Base-by-base conservation (phyloP, 2,888 invertebrate genomes). In the Drosophila putrida region DNA sequence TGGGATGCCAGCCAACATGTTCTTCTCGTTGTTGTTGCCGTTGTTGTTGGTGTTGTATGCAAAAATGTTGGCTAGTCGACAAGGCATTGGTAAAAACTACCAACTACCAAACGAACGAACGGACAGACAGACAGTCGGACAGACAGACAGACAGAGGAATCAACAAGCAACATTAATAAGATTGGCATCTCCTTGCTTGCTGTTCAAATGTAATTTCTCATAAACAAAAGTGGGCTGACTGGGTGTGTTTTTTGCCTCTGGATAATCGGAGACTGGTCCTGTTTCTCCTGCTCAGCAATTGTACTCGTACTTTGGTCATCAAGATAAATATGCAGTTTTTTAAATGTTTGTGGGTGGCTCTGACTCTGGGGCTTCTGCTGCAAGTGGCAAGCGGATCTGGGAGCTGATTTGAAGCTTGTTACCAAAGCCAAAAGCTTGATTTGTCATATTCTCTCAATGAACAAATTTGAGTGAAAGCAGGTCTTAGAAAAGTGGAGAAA, bases 191-290 rank as follows among this genome's bases (percentile, higher is more conserved):
- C 80, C 68, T 85, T 49, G 82, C 82, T 86, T 80, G 86, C 82
- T 75, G 77, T 72, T 82, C 88, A 88, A 85, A 83, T 85, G 88
- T 85, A 85, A 85, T 88, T 85, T 85, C 83, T 85, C 84, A 84
- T 84, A 87, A 84, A 82, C 87, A 62, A 80, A 87, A 84, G 82
- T 83, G 84, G 83, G 83, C 69, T 78, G 85, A 65, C 72, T 82
- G 79, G 86, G 82, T 82, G 82, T 81, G 86, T 38, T 58, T 71
- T 57, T 70, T 72, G 61, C 63, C 55, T 43, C 60, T 60, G 73
- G 71, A 44, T 35, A 53, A 47, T 55, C 54, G 49, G 25, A 15
- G 41, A 10, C 50, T 27, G 33, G 15, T 58, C n/a, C 55, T 57
- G 43, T 35, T 57, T 27, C 41, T 15, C 8, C 46, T 49, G 55